A percentile compares a stretch with the other conserved stretches of the same genome.
phyloP scores from a whole-genome alignment of 2,113 vertebrate genomes.

The Ictidomys tridecemlineatus region DNA sequence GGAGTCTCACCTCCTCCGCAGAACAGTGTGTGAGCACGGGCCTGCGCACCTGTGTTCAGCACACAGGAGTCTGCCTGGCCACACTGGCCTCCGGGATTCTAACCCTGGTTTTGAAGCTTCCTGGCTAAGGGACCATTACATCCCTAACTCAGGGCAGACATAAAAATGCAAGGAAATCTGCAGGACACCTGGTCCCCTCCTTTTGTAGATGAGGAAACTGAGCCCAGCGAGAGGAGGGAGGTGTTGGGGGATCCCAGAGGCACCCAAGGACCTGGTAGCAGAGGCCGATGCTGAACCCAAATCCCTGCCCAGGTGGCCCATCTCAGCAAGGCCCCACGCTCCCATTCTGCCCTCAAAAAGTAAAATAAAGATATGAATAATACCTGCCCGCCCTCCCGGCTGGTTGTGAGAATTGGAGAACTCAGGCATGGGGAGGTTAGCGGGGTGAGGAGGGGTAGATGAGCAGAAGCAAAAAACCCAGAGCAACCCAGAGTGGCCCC shows the following conservation, averaged over 20 bases:
- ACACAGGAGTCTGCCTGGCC: not conserved
- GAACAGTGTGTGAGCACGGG: not conserved
- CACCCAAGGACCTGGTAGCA: not conserved
- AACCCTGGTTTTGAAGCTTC: not conserved
- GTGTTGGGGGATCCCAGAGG: not conserved
- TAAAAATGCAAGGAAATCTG: not conserved
- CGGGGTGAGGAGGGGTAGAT: not conserved
- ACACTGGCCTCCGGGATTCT: not conserved
- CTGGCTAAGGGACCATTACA: not conserved
- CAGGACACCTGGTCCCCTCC: not conserved
- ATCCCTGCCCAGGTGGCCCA: not conserved
- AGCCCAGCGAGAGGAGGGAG: fast-evolving
- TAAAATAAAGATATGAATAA: not conserved
- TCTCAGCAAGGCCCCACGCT: not conserved
- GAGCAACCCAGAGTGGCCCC: not conserved
- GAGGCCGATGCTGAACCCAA: not conserved
- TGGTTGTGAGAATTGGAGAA: not conserved
- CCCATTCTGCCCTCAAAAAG: not conserved
- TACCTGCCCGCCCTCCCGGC: not conserved
- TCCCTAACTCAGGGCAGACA: not conserved
- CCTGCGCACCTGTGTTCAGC: not conserved
- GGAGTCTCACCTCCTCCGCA: not conserved
- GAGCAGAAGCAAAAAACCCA: constrained; percentile 20
- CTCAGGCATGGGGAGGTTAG: not conserved
- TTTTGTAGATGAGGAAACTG: not conserved